Percentiles rank a stretch among this genome's conserved stretches.
Evolutionary conservation across 2,113 vertebrate genomes (phyloP).

Genomic region (Indri indri): DNA sequence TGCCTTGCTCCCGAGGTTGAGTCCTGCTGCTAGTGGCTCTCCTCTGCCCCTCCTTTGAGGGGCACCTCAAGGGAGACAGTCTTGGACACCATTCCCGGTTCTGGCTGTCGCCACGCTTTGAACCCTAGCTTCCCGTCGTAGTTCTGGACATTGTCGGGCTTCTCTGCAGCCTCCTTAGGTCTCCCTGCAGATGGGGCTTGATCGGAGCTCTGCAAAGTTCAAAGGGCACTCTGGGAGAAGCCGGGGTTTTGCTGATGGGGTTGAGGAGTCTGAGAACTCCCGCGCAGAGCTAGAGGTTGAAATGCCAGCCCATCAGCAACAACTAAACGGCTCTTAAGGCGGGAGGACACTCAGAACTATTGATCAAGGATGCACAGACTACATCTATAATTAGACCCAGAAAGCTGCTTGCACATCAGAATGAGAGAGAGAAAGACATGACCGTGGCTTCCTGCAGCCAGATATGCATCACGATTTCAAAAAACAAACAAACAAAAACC

Average conservation of each 20-base stretch:
- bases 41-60: constrained; percentile 5
- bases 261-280: constrained; percentile 36
- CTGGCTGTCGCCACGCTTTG: background rate
- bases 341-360: constrained; percentile 76
- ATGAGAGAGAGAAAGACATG: constrained; percentile 55
- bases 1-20: background rate
- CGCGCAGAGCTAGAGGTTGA: constrained; percentile 34
- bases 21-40: background rate
- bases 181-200: background rate
- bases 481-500: constrained; percentile 64
- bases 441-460: constrained; percentile 53
- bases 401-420: constrained; percentile 74
- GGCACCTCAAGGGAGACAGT: background rate
- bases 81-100: background rate
- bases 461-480: constrained; percentile 59
- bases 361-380: constrained; percentile 70
- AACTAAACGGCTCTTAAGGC: constrained; percentile 70
- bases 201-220: constrained; percentile 36
- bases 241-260: background rate
- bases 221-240: constrained; percentile 1
- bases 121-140: background rate
- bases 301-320: constrained; percentile 71
- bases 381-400: constrained; percentile 77
- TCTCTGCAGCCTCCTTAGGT: background rate
- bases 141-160: background rate